phyloP scores from a whole-genome alignment of 2,888 invertebrate species.

The Lepidocyrtinus sp. region DNA sequence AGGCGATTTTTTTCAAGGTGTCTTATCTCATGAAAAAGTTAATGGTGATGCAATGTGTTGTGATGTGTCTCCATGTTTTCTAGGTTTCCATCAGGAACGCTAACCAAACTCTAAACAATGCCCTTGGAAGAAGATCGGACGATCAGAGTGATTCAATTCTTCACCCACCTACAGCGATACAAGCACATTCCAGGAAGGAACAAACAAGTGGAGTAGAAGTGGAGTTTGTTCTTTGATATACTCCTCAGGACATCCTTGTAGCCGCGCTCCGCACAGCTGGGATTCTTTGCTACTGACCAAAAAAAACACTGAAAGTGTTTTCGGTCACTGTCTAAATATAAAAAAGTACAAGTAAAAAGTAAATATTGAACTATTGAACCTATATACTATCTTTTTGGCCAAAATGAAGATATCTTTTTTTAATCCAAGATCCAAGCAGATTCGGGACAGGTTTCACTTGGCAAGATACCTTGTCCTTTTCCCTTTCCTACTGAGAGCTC shows the following conservation, averaged over 20 bases:
- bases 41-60: conserved; percentile 33
- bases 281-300: conserved; percentile 32
- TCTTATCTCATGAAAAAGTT: conserved; percentile 39
- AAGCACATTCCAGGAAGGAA: conserved; percentile 30
- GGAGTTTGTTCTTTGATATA: conserved; percentile 28
- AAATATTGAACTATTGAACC: conserved; percentile 1
- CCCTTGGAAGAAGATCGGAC: no score
- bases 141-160: not conserved
- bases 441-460: conserved; percentile 51
- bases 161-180: conserved; percentile 15
- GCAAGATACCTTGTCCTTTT: conserved; percentile 20
- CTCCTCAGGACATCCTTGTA: conserved; percentile 50
- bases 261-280: conserved; percentile 46
- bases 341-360: not conserved
- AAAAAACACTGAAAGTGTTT: conserved; percentile 2
- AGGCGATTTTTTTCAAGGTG: conserved; percentile 37
- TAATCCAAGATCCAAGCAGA: conserved; percentile 14
- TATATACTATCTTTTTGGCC: not conserved
- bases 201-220: conserved; percentile 27
- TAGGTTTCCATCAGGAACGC: conserved; percentile 20
- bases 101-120: not conserved
- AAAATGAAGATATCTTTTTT: conserved; percentile 7
- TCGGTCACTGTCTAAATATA: conserved; percentile 1
- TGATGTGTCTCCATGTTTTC: conserved; percentile 30
- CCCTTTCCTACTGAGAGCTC: not conserved